Conservation (phyloP, 1,140 invertebrate species). For the Meloidogyne floridensis region DNA sequence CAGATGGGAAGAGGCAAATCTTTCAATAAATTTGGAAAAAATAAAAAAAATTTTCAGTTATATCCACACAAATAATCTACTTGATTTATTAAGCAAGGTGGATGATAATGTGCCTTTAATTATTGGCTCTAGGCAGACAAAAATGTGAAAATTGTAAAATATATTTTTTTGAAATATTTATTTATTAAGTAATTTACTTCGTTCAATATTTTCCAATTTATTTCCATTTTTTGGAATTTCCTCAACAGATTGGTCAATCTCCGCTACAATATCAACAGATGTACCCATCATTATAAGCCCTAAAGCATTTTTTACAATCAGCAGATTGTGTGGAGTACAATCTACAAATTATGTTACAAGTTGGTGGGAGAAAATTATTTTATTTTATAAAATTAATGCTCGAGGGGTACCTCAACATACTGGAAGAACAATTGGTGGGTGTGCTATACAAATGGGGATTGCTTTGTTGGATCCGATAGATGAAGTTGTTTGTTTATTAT, state of each 20-base stretch:
- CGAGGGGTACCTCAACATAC: conserved; percentile 12
- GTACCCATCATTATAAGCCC: background rate
- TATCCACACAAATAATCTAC: conserved; percentile 21
- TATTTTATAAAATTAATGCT: background rate
- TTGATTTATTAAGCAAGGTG: conserved; percentile 6
- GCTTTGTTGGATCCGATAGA: conserved; percentile 19
- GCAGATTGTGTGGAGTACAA: background rate
- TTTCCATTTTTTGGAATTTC: conserved; percentile 18
- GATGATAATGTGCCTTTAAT: conserved; percentile 14
- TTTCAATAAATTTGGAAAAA: background rate
- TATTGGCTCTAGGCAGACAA: conserved; percentile 16
- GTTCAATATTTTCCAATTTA: conserved; percentile 16
- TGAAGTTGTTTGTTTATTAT: background rate
- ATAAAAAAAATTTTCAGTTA: conserved; percentile 14
- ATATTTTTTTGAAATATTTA: conserved; percentile 1
- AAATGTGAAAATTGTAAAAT: conserved; percentile 4
- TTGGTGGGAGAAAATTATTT: background rate
- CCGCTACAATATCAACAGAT: conserved; percentile 18
- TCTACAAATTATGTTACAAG: background rate
- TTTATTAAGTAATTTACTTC: conserved; percentile 14
- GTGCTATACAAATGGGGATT: conserved; percentile 20
- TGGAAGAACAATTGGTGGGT: conserved; percentile 14
- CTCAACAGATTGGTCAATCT: conserved; percentile 12
- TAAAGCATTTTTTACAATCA: background rate
- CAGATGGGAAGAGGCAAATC: conserved; percentile 13